Conservation (phyloP, 2,888 invertebrate genomes). For the Ennomos quercinarius region DNA sequence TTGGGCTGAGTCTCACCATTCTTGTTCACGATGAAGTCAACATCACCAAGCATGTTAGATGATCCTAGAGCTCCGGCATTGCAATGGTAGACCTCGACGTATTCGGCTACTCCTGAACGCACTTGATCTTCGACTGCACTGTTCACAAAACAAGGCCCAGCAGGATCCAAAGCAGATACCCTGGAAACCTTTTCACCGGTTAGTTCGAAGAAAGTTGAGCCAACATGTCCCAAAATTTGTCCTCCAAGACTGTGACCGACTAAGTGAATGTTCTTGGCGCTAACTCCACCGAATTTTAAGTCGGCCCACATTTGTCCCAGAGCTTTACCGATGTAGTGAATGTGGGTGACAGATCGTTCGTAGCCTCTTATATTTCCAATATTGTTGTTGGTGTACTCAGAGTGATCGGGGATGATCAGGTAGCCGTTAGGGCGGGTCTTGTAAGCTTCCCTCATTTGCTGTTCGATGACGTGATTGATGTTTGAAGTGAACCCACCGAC, state of each 20-base stretch:
- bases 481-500: slow-evolving; percentile 73
- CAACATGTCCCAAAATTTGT: slow-evolving; percentile 70
- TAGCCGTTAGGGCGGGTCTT: slow-evolving; percentile 67
- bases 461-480: slow-evolving; percentile 68
- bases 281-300: slow-evolving; percentile 59
- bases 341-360: slow-evolving; percentile 71
- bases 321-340: slow-evolving; percentile 72
- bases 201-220: slow-evolving; percentile 57
- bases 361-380: slow-evolving; percentile 68
- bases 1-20: slow-evolving; percentile 85
- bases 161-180: slow-evolving; percentile 75
- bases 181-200: slow-evolving; percentile 64
- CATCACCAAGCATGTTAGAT: slow-evolving; percentile 78
- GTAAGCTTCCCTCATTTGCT: slow-evolving; percentile 66
- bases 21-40: slow-evolving; percentile 87
- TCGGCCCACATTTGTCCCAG: slow-evolving; percentile 62
- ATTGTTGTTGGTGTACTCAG: slow-evolving; percentile 68
- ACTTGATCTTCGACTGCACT: slow-evolving; percentile 74
- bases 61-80: slow-evolving; percentile 84
- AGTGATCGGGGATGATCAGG: slow-evolving; percentile 74
- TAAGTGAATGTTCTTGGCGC: slow-evolving; percentile 65
- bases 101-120: slow-evolving; percentile 80
- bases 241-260: slow-evolving; percentile 76
- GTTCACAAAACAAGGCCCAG: slow-evolving; percentile 76
- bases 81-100: slow-evolving; percentile 87